phyloP scores from a whole-genome alignment of 2,797 vertebrate species.

The Merluccius polli region DNA sequence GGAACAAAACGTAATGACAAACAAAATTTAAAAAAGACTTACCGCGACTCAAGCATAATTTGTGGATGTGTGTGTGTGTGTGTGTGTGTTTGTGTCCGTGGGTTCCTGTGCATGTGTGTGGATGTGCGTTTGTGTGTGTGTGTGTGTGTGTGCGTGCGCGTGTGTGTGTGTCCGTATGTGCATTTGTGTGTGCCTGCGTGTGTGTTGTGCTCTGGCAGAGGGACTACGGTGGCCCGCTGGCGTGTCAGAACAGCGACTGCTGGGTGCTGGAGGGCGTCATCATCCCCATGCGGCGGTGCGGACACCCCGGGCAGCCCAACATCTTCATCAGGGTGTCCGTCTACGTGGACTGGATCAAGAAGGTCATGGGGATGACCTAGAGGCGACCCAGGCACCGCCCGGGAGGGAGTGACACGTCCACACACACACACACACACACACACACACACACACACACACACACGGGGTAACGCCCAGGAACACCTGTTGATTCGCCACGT shows the following conservation, averaged over 20 bases:
- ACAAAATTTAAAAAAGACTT: background rate
- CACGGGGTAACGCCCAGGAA: background rate
- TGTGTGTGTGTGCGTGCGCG: background rate
- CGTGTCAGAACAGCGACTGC: slow-evolving; percentile 89
- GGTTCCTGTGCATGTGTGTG: background rate
- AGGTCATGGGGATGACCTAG: slow-evolving; percentile 90
- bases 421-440: background rate
- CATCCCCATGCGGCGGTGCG: slow-evolving; percentile 89
- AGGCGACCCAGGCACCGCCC: slow-evolving; percentile 3
- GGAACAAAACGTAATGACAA: background rate
- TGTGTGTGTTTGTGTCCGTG: background rate
- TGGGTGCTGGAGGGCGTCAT: slow-evolving; percentile 97
- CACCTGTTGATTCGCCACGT: background rate
- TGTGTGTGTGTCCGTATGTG: background rate
- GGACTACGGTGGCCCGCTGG: slow-evolving; percentile 92
- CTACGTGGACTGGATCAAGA: slow-evolving; percentile 96
- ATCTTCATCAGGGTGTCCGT: slow-evolving; percentile 89
- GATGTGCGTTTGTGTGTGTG: background rate
- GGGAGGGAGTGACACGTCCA: background rate
- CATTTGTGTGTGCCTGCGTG: background rate
- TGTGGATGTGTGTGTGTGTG: background rate
- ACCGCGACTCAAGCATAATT: background rate
- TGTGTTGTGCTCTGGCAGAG: slow-evolving; percentile 72
- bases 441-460: background rate
- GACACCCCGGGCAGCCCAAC: slow-evolving; percentile 83